phyloP scores from a whole-genome alignment of 2,113 vertebrate species.

The Cardinalis cardinalis region DNA sequence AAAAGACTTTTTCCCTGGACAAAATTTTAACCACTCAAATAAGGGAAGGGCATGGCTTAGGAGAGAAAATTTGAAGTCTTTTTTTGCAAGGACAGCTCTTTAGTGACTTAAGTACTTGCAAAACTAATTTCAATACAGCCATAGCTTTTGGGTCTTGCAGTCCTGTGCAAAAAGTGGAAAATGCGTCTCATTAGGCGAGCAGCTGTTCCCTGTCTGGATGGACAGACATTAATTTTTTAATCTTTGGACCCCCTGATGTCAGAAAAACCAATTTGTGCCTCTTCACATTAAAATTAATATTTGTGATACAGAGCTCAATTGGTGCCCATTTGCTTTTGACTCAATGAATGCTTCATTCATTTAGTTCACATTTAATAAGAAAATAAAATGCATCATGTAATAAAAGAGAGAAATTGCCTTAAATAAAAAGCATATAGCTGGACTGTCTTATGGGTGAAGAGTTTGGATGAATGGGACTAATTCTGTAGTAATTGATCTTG shows the following conservation, averaged over 20 bases:
- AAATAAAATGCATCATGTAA: conserved; percentile 60
- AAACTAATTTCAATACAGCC: background rate
- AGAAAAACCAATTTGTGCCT: conserved; percentile 68
- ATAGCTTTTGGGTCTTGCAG: background rate
- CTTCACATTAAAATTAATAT: conserved; percentile 71
- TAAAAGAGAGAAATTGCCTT: conserved; percentile 40
- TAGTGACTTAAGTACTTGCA: background rate
- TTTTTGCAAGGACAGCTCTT: background rate
- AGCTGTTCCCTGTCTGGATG: conserved; percentile 70
- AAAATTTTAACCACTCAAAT: background rate
- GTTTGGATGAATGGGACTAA: conserved; percentile 18
- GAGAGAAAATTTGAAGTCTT: background rate
- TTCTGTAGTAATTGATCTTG: conserved; percentile 18
- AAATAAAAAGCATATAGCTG: conserved; percentile 47
- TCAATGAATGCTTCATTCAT: conserved; percentile 44
- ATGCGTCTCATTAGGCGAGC: conserved; percentile 55
- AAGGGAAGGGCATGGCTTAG: background rate
- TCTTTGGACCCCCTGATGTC: conserved; percentile 56
- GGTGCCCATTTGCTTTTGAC: conserved; percentile 22
- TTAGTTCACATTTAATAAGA: conserved; percentile 57
- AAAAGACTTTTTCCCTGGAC: background rate
- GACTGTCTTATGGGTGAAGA: conserved; percentile 33
- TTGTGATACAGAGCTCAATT: conserved; percentile 55
- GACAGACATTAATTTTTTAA: conserved; percentile 72
- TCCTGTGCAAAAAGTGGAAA: conserved; percentile 27